Evolutionary conservation across 2,888 invertebrate genomes (phyloP), one percentile per base, ranked within the genome.

Genomic region (Dilophus febrilis): DNA sequence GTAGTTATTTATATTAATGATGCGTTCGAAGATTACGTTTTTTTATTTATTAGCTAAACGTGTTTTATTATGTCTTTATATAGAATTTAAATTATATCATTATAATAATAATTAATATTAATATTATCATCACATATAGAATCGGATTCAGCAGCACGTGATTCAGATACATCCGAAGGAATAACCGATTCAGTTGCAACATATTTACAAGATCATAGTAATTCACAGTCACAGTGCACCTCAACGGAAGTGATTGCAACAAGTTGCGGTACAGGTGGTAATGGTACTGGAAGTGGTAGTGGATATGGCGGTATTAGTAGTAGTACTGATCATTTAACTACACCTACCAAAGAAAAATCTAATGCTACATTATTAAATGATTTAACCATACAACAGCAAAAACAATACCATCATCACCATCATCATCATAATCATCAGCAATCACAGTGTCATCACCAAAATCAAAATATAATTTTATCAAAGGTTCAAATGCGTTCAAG

Each of bases 151-250:
- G 50, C 73, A 38, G 80, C 79, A 45, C 61, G 61, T 28, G 74
- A 72, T 37, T 81, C 83, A 1, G 69, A 79, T 46, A 74, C 80
- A 1, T 83, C 83, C 1, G 84, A 84, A 52, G 84, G 83, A 50
- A 65, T 78, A 44, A 79, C 82, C 53, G 72, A 80, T 49, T 83
- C 83, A 52, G 74, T 81, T 28, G 71, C 70, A 42, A 76, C 76
- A 26, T 29, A 28, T n/a, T 74, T 72, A 50, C 70, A 65, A 50
- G 51, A 49, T 60, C 1, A 49, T 38, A 46, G 14, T 26, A 53
- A 40, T 40, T 61, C 57, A 51, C 59, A 58, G 44, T 63, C 61
- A 22, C 61, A 58, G 64, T 72, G 70, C 64, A 58, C 58, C 35
- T 64, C 64, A 2, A 62, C 61, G 19, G 64, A 64, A 46, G 57